Percentiles rank a stretch among this genome's conserved stretches.
These are phyloP conservation scores for Drepanosiphum platanoidis DNA, from an alignment of 2,888 invertebrate genomes.

Conservation along the genomic window DNA sequence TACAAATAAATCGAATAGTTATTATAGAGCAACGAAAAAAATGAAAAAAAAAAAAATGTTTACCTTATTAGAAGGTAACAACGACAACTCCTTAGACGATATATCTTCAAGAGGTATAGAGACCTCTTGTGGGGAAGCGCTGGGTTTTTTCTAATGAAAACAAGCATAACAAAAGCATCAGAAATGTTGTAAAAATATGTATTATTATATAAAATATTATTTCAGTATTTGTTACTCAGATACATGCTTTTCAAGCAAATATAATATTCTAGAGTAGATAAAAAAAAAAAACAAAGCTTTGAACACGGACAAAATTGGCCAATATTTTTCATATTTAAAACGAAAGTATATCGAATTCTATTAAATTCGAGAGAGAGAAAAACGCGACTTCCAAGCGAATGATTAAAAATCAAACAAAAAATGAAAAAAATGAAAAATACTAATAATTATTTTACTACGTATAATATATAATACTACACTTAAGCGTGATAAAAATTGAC, in stretches of 20 bases:
- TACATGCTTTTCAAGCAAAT: constrained; percentile 57
- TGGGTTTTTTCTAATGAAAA: constrained; percentile 62
- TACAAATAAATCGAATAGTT: constrained; percentile 45
- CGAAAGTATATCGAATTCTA: too few species aligned
- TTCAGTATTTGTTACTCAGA: constrained; percentile 43
- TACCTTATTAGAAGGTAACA: constrained; percentile 62
- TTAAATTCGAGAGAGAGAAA: too few species aligned
- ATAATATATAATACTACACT: too few species aligned
- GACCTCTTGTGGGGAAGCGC: constrained; percentile 53
- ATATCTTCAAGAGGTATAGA: constrained; percentile 56
- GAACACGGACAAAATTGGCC: constrained; percentile 1
- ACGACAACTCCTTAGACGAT: constrained; percentile 60
- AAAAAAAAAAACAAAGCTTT: too few species aligned
- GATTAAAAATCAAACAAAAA: too few species aligned
- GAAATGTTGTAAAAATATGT: constrained; percentile 58
- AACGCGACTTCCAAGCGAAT: too few species aligned
- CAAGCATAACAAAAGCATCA: constrained; percentile 62
- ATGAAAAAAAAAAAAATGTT: too few species aligned
- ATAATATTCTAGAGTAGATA: too few species aligned
- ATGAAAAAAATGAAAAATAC: too few species aligned
- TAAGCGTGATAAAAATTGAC: too few species aligned
- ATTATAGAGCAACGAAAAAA: constrained; percentile 50
- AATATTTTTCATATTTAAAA: not conserved
- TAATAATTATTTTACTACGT: too few species aligned
- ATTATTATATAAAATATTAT: constrained; percentile 37